Conservation (phyloP, 35 echinoderm and acorn worm species). For the Ophioderma brevispina region DNA sequence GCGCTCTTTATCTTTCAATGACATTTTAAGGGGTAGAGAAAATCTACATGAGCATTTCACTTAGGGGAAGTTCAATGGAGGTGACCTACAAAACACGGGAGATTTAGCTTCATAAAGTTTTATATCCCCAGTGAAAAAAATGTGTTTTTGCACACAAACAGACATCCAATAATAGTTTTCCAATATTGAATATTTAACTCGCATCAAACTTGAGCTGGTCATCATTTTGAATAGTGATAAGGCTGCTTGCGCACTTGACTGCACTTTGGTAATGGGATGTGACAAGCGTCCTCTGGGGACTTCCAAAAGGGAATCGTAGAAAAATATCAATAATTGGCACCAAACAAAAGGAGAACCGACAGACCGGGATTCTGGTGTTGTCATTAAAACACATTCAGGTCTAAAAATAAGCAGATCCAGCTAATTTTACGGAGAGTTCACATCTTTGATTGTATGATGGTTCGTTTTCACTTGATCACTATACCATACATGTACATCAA, state of each 20-base stretch:
- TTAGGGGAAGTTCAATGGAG: background rate
- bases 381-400: background rate
- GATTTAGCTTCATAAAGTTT: constrained; percentile 7
- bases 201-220: background rate
- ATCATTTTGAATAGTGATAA: too few relatives aligned
- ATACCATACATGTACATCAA: background rate
- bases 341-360: background rate
- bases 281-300: background rate
- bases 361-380: background rate
- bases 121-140: background rate
- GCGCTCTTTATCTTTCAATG: background rate
- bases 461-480: background rate
- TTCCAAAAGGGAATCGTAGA: background rate
- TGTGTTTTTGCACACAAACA: background rate
- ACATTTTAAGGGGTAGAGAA: background rate
- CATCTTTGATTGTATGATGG: background rate
- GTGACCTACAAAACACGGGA: background rate
- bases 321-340: background rate
- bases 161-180: background rate
- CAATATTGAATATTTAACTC: background rate
- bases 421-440: background rate
- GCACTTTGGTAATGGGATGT: background rate
- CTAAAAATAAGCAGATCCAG: background rate
- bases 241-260: background rate
- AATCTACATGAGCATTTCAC: background rate